Conservation (phyloP, 2,888 invertebrate species). For the Hartigia nigra region DNA sequence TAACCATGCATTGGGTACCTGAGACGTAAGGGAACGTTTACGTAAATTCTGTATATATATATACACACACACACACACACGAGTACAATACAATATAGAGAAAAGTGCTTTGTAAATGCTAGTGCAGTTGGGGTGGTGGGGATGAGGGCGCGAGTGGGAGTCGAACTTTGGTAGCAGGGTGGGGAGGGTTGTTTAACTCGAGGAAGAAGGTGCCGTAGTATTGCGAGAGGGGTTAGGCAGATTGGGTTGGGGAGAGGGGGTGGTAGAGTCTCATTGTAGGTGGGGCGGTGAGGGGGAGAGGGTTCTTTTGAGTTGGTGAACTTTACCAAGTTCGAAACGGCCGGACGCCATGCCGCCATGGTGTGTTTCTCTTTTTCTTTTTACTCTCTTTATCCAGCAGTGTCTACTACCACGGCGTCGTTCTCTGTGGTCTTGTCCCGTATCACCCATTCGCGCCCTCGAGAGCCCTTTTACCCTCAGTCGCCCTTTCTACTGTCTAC, state of each 20-base stretch:
- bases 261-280: neutral
- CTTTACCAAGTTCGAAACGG: constrained; percentile 60
- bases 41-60: neutral
- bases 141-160: neutral
- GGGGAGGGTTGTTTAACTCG: neutral
- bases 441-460: constrained; percentile 16
- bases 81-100: neutral
- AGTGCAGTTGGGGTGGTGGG: neutral
- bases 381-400: constrained; percentile 11
- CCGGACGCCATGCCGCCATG: constrained; percentile 43
- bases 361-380: constrained; percentile 24
- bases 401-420: constrained; percentile 26
- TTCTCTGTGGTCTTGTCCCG: constrained; percentile 27
- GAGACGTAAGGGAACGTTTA: neutral
- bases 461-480: constrained; percentile 22
- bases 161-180: neutral
- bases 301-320: constrained; percentile 58
- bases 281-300: constrained; percentile 22
- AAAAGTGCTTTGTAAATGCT: neutral
- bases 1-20: neutral
- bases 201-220: neutral
- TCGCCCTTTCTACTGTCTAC: constrained; percentile 10
- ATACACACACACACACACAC: no score
- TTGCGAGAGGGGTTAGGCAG: neutral
- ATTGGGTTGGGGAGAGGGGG: neutral